These are phyloP conservation scores for Toxostoma redivivum DNA, from an alignment of 2,113 vertebrate species.

Conservation along the genomic window DNA sequence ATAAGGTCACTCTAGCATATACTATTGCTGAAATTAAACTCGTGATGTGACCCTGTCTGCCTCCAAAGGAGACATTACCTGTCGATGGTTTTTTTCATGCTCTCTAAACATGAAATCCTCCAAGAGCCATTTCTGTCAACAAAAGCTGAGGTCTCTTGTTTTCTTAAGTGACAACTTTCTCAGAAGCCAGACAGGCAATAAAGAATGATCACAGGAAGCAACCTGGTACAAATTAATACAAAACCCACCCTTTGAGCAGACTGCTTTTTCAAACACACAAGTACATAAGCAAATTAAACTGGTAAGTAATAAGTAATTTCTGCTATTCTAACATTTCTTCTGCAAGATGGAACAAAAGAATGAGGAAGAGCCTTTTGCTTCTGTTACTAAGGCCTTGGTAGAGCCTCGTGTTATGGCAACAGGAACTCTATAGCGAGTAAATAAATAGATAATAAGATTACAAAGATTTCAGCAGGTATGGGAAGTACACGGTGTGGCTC, in stretches of 20 bases:
- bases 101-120: neutral
- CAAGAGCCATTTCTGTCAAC: neutral
- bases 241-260: neutral
- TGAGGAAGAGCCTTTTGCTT: neutral
- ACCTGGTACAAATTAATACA: neutral
- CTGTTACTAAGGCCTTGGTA: neutral
- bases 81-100: neutral
- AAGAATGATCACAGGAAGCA: neutral
- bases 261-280: neutral
- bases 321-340: neutral
- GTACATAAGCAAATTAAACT: neutral
- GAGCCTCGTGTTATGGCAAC: neutral
- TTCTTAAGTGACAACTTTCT: neutral
- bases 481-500: neutral
- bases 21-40: neutral
- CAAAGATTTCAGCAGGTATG: neutral
- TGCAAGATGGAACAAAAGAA: neutral
- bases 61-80: neutral
- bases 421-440: neutral
- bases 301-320: neutral
- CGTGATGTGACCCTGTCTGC: neutral
- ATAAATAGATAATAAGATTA: constrained; percentile 8
- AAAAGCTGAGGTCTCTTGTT: neutral
- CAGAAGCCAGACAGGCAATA: neutral
- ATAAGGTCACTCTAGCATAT: neutral